Percentiles rank a stretch among this genome's conserved stretches.
phyloP scores from a whole-genome alignment of 2,113 vertebrate species.

The Bombycilla garrulus region DNA sequence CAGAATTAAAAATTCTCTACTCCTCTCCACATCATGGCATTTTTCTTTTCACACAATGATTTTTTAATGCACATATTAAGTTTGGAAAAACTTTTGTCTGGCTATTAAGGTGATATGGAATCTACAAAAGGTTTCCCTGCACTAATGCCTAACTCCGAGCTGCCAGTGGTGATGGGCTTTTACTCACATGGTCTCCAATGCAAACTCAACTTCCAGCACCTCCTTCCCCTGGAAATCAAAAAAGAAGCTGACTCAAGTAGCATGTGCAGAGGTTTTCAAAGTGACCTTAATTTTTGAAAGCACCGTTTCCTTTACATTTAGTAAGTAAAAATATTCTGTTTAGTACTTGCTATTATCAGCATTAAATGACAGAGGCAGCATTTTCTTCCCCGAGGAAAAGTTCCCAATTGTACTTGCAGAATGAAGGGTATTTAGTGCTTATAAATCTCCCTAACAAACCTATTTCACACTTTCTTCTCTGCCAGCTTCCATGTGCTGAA shows the following conservation, averaged over 20 bases:
- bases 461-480: neutral
- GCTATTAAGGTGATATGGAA: neutral
- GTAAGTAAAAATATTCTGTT: neutral
- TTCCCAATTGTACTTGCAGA: neutral
- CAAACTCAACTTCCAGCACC: conserved; percentile 58
- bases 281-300: neutral
- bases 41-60: neutral
- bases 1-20: neutral
- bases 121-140: neutral
- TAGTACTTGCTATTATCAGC: neutral
- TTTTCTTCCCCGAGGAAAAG: neutral
- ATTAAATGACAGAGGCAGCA: neutral
- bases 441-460: neutral
- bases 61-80: neutral
- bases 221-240: conserved; percentile 40
- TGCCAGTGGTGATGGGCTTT: neutral
- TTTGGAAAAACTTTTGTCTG: neutral
- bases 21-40: neutral
- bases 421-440: neutral
- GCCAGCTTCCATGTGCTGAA: neutral
- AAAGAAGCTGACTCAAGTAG: neutral
- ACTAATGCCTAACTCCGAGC: neutral
- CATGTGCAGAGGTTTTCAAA: neutral
- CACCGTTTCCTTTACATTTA: neutral
- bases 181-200: conserved; percentile 58